phyloP scores from a whole-genome alignment of 2,888 invertebrate species.

The Oeneis ivallda region DNA sequence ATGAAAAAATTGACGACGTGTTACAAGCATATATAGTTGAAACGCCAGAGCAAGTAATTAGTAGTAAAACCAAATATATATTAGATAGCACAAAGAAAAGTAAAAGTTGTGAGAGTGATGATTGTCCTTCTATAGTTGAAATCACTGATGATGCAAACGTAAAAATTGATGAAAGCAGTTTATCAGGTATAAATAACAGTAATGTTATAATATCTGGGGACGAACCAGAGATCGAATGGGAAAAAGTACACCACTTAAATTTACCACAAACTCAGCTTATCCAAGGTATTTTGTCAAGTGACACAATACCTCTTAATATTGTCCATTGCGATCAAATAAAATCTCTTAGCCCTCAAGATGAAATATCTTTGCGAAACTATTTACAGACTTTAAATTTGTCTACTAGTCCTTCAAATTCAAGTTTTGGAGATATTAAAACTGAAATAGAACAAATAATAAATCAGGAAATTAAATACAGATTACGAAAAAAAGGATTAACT shows the following conservation, averaged over 20 bases:
- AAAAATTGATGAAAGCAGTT: slow-evolving; percentile 49
- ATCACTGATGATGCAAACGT: slow-evolving; percentile 56
- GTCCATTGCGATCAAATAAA: slow-evolving; percentile 67
- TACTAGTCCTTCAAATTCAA: slow-evolving; percentile 68
- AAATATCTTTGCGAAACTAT: slow-evolving; percentile 78
- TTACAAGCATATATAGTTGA: slow-evolving; percentile 63
- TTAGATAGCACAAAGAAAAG: slow-evolving; percentile 63
- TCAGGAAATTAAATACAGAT: slow-evolving; percentile 68
- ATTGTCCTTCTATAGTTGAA: slow-evolving; percentile 70
- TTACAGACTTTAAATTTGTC: slow-evolving; percentile 80
- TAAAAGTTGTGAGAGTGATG: slow-evolving; percentile 76
- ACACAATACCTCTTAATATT: slow-evolving; percentile 67
- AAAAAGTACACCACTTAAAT: slow-evolving; percentile 71
- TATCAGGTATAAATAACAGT: slow-evolving; percentile 69
- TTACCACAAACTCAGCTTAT: slow-evolving; percentile 53
- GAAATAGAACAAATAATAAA: slow-evolving; percentile 73
- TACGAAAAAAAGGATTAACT: slow-evolving; percentile 66
- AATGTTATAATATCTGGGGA: slow-evolving; percentile 83
- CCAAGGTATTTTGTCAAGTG: slow-evolving; percentile 64
- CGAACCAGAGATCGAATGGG: slow-evolving; percentile 84
- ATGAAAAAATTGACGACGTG: slow-evolving; percentile 22
- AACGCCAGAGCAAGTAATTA: slow-evolving; percentile 61
- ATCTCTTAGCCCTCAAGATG: slow-evolving; percentile 81
- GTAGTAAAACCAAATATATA: slow-evolving; percentile 56
- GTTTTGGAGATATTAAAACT: slow-evolving; percentile 65